Evolutionary conservation across 1,140 invertebrate genomes (phyloP), one percentile per base, ranked within the genome.

Genomic region (Hycleus phaleratus): DNA sequence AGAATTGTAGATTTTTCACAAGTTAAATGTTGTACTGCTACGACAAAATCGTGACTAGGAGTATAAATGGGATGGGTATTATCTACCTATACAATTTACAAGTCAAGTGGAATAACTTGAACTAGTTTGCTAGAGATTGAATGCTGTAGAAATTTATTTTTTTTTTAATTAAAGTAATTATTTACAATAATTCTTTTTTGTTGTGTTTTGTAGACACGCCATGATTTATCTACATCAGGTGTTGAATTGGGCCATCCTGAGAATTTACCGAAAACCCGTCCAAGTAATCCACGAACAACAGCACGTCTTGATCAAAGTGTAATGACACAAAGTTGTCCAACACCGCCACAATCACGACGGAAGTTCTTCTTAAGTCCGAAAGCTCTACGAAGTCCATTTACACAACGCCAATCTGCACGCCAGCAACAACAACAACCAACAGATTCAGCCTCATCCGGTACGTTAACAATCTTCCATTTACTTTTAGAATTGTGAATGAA

Each of bases 351-450:
- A 66, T 86, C 83, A 44, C 79, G 88, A 59, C 82, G 85, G 72
- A 83, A 85, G 76, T 90, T 90, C 74, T 87, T 88, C 73, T 79
- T 90, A 12, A 90, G 85, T 63, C 82, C 88, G 0, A 90, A 90
- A 73, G 83, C 82, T 11, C 71, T 90, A 32, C 78, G 85, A 52
- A 90, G 82, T 71, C 85, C 87, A 5, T 87, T 88, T 60, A 78
- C 78, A 3, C 74, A 78, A 25, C 71, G 78, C 24, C 45, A 46
- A 11, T 10, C 44, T 10, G 40, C 42, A 64, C 71, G 73, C 18
- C 18, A 18, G 18, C 18, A 18, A 1, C 18, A 18, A 78, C 67
- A 65, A 68, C 70, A 74, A 12, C 58, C 63, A 5, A 63, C 63
- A 0, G 68, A 71, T 58, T 76, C 80, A 7, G 77, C 85, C 38